Percentiles rank a stretch among this genome's conserved stretches.
These are phyloP conservation scores for Bos javanicus DNA, from an alignment of 2,113 vertebrate species.

Conservation along the genomic window DNA sequence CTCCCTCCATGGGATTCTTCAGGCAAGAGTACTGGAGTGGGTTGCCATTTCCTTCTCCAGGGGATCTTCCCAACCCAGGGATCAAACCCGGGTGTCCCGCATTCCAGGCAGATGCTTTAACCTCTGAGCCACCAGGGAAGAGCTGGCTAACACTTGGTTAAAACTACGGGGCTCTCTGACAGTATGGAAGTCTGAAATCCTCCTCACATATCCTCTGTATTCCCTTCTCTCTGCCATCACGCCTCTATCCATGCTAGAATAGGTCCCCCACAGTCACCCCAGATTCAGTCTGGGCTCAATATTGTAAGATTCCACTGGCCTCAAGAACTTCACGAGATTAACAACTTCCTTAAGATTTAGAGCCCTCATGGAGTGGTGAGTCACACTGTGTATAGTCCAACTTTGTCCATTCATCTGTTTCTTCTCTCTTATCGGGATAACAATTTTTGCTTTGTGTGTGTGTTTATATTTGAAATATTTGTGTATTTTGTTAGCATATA, in stretches of 20 bases:
- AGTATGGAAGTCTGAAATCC: not conserved
- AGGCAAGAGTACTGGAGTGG: too few relatives aligned
- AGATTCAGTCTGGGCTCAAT: not conserved
- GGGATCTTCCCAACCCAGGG: too few relatives aligned
- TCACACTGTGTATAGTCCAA: not conserved
- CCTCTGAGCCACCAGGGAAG: not conserved
- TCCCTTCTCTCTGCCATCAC: not conserved
- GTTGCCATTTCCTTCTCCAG: too few relatives aligned
- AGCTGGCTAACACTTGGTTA: not conserved
- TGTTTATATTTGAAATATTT: not conserved
- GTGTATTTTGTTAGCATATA: not conserved
- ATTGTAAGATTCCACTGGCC: not conserved
- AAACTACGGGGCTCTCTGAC: not conserved
- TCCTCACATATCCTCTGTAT: not conserved
- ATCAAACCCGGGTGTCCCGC: fast-evolving
- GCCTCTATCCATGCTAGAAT: not conserved
- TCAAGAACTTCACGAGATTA: not conserved
- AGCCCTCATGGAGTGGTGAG: not conserved
- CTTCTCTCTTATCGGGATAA: not conserved
- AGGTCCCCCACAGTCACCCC: not conserved
- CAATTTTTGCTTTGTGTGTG: not conserved
- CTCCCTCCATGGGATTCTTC: too few relatives aligned
- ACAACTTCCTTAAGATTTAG: not conserved
- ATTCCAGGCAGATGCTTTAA: too few relatives aligned
- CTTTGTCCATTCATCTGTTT: not conserved